Evolutionary conservation across 1,140 invertebrate genomes (phyloP).

Genomic region (Pachyrhynchus sulphureomaculatus): DNA sequence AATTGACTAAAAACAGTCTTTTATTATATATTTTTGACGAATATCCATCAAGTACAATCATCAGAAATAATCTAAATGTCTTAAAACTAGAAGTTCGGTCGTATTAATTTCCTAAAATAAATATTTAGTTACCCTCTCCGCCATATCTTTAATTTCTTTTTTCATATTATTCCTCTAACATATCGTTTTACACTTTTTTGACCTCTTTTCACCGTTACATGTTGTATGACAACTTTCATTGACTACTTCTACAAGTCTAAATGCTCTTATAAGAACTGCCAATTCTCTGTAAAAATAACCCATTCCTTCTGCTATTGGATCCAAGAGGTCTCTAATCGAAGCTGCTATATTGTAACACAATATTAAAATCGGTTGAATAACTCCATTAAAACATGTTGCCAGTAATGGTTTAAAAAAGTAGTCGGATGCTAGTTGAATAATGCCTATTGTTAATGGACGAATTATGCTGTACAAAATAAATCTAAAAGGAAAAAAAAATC

Average conservation of each 20-base stretch:
- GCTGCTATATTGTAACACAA: slow-evolving; percentile 62
- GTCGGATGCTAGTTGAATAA: slow-evolving; percentile 64
- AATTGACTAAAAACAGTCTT: too few species aligned
- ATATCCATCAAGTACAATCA: too few species aligned
- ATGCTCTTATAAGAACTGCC: slow-evolving; percentile 52
- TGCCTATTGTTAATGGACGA: slow-evolving; percentile 60
- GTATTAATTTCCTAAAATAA: too few species aligned
- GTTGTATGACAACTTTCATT: neutral
- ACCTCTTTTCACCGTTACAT: slow-evolving; percentile 2
- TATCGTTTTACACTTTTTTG: neutral
- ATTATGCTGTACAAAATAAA: slow-evolving; percentile 61
- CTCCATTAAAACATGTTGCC: slow-evolving; percentile 63
- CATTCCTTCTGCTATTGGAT: slow-evolving; percentile 58
- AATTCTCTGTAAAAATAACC: slow-evolving; percentile 57
- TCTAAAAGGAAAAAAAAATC: slow-evolving; percentile 43
- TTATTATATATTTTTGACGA: too few species aligned
- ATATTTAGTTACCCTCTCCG: too few species aligned
- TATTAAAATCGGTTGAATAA: slow-evolving; percentile 64
- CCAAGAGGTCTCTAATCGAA: slow-evolving; percentile 62
- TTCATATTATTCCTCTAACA: neutral
- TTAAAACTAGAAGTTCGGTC: too few species aligned
- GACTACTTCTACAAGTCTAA: slow-evolving; percentile 49
- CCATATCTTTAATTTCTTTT: too few species aligned
- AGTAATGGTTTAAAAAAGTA: slow-evolving; percentile 66
- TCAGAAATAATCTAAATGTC: too few species aligned